These are phyloP conservation scores for Mythimna vitellina DNA, from an alignment of 2,888 invertebrate genomes.

Conservation along the genomic window DNA sequence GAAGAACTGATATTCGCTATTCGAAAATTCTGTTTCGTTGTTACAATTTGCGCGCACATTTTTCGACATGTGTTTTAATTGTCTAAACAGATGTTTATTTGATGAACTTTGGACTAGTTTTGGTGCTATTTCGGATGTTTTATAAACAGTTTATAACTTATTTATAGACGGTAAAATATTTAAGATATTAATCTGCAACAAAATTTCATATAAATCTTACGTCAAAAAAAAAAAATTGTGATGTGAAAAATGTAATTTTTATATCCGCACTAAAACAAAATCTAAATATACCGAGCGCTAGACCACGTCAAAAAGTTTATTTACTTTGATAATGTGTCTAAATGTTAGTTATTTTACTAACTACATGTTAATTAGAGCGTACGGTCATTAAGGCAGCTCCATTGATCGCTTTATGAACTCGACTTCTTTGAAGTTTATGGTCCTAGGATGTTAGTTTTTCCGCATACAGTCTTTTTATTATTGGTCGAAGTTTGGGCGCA, in stretches of 20 bases:
- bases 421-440: conserved; percentile 86
- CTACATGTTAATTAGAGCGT: conserved; percentile 82
- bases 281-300: conserved; percentile 52
- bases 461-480: conserved; percentile 90
- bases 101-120: conserved; percentile 39
- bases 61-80: conserved; percentile 54
- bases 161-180: background rate
- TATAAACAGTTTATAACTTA: background rate
- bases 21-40: conserved; percentile 8
- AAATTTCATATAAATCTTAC: conserved; percentile 27
- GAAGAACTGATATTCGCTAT: conserved; percentile 15
- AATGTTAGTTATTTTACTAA: conserved; percentile 69
- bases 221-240: conserved; percentile 26
- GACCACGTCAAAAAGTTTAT: conserved; percentile 67
- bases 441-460: conserved; percentile 90
- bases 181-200: conserved; percentile 3
- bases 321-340: conserved; percentile 62
- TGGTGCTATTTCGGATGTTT: background rate
- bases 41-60: conserved; percentile 23
- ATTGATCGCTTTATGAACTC: conserved; percentile 87
- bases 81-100: conserved; percentile 46
- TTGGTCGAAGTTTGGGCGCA: conserved; percentile 89
- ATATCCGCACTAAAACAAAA: conserved; percentile 39
- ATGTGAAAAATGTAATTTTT: conserved; percentile 40
- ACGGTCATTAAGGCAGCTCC: conserved; percentile 80